phyloP scores from a whole-genome alignment of 2,797 vertebrate genomes.

The Labroides dimidiatus region DNA sequence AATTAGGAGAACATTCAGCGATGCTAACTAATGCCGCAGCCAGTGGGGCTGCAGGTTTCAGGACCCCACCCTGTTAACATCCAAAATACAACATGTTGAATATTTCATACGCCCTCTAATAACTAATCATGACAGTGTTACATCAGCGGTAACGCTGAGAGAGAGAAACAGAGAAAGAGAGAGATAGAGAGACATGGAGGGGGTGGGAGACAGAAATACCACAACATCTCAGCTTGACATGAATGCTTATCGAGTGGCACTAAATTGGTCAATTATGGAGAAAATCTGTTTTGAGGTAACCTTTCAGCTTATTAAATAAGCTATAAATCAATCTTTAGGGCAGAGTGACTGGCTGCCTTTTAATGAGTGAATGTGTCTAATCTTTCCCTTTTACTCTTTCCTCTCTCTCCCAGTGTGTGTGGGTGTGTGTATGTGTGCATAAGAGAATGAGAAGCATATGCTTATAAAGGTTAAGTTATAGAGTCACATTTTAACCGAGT shows the following conservation, averaged over 20 bases:
- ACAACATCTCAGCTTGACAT: conserved; percentile 72
- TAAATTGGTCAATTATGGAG: conserved; percentile 80
- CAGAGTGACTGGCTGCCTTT: conserved; percentile 65
- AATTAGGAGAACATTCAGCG: conserved; percentile 79
- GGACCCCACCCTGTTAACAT: conserved; percentile 68
- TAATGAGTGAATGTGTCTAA: conserved; percentile 67
- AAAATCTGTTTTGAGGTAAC: conserved; percentile 82
- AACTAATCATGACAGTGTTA: conserved; percentile 67
- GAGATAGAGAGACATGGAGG: too few relatives aligned
- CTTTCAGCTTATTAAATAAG: conserved; percentile 82
- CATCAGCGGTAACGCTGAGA: conserved; percentile 49
- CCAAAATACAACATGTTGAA: conserved; percentile 77
- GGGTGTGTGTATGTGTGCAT: conserved; percentile 5
- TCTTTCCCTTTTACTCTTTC: conserved; percentile 32
- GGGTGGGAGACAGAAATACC: conserved; percentile 59
- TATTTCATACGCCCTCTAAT: conserved; percentile 72
- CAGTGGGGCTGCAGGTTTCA: conserved; percentile 62
- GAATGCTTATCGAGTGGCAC: conserved; percentile 75
- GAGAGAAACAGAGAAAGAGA: too few relatives aligned
- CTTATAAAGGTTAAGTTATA: conserved; percentile 9
- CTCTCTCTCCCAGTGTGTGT: conserved; percentile 13
- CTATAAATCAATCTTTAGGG: conserved; percentile 80
- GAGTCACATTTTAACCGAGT: conserved; percentile 5
- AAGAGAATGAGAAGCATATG: not conserved
- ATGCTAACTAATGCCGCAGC: conserved; percentile 75